These are phyloP conservation scores for Xestia sexstrigata DNA, from an alignment of 2,888 invertebrate genomes.

Conservation along the genomic window DNA sequence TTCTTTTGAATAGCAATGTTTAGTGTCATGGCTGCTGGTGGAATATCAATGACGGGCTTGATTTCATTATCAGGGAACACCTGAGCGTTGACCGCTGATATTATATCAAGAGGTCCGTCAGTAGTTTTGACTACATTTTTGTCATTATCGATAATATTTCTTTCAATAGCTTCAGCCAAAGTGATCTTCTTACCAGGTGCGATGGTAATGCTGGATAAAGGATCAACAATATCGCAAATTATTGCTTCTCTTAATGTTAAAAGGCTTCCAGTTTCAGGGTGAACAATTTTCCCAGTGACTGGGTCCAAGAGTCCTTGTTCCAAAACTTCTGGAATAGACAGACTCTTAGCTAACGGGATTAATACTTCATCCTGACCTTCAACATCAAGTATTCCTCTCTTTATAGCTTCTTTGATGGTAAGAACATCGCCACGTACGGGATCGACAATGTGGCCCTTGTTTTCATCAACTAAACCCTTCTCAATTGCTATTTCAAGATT, in stretches of 20 bases:
- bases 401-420: conserved; percentile 95
- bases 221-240: conserved; percentile 96
- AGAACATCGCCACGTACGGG: conserved; percentile 95
- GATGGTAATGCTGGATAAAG: conserved; percentile 93
- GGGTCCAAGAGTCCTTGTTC: conserved; percentile 96
- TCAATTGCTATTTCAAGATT: conserved; percentile 95
- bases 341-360: conserved; percentile 94
- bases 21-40: conserved; percentile 96
- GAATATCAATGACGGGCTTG: conserved; percentile 90
- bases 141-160: conserved; percentile 93
- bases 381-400: conserved; percentile 95
- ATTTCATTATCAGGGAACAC: conserved; percentile 89
- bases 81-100: conserved; percentile 93
- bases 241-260: conserved; percentile 96
- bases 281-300: conserved; percentile 93
- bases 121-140: conserved; percentile 92
- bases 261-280: conserved; percentile 96
- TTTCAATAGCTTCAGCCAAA: conserved; percentile 94
- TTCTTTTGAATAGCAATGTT: conserved; percentile 94
- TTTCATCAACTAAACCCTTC: conserved; percentile 93
- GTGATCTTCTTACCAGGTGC: conserved; percentile 92
- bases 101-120: conserved; percentile 92
- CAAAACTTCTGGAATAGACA: conserved; percentile 96
- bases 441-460: conserved; percentile 95
- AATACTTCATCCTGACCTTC: conserved; percentile 94